A percentile compares a stretch with the other conserved stretches of the same genome.
Evolutionary conservation across 2,797 vertebrate species (phyloP).

Genomic region (Ispidina picta): DNA sequence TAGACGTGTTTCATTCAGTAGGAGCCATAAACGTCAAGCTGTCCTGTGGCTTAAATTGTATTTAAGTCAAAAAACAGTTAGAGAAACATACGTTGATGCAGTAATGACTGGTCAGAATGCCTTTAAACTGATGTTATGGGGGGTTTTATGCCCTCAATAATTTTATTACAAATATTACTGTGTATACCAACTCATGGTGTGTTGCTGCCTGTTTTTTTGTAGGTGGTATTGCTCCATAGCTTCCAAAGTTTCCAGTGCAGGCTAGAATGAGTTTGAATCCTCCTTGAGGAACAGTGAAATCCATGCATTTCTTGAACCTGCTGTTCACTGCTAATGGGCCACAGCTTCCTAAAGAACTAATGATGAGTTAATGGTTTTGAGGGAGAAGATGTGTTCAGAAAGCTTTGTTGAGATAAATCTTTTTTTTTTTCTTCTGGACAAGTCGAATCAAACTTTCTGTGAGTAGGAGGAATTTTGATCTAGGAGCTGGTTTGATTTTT

Average conservation of each 20-base stretch:
- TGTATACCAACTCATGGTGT: not conserved
- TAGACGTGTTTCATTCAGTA: not conserved
- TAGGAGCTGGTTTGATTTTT: not conserved
- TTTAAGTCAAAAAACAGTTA: not conserved
- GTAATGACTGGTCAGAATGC: not conserved
- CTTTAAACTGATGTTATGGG: not conserved
- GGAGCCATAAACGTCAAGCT: not conserved
- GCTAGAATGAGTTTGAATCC: not conserved
- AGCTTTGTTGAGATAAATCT: not conserved
- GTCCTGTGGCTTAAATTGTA: conserved; percentile 5
- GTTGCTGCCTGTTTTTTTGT: not conserved
- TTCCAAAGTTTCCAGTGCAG: not conserved
- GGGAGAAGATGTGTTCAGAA: not conserved
- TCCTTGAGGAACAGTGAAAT: not conserved
- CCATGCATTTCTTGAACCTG: not conserved
- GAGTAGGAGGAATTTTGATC: not conserved
- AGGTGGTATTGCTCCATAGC: not conserved
- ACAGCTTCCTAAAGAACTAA: not conserved
- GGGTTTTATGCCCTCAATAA: not conserved
- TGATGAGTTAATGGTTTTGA: not conserved
- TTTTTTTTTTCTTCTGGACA: not conserved
- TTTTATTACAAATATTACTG: not conserved
- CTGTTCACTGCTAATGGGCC: not conserved
- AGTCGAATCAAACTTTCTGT: not conserved
- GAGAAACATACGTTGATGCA: not conserved